These are phyloP conservation scores for Corythoichthys intestinalis DNA, from an alignment of 2,113 vertebrate species.

Conservation along the genomic window DNA sequence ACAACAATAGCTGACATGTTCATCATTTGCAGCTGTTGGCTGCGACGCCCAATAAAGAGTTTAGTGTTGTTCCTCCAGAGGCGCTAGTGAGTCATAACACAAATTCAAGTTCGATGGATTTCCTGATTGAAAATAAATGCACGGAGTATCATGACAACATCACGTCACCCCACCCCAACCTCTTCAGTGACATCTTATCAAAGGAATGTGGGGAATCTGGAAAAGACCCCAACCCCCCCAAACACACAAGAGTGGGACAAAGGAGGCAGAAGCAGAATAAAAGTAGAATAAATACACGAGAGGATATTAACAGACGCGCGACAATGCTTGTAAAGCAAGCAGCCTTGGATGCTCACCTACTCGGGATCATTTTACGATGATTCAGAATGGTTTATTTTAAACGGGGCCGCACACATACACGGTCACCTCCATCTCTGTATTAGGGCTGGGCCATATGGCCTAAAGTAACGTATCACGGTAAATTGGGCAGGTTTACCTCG, in stretches of 20 bases:
- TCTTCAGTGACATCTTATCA: constrained; percentile 54
- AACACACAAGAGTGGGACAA: constrained; percentile 39
- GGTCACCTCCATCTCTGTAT: not conserved
- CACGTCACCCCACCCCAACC: constrained; percentile 1
- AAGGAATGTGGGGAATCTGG: constrained; percentile 59
- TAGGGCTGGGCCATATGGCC: not conserved
- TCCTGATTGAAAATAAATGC: not conserved
- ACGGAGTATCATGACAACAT: constrained; percentile 7
- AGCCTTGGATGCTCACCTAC: constrained; percentile 18
- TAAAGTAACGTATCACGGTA: too few relatives aligned
- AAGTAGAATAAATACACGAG: not conserved
- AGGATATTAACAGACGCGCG: not conserved
- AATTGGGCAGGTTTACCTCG: too few relatives aligned
- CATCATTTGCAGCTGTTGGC: not conserved
- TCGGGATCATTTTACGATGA: constrained; percentile 52
- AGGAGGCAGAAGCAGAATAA: constrained; percentile 22
- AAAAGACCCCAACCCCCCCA: constrained; percentile 22
- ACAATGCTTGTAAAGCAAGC: constrained; percentile 16
- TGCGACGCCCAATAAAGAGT: not conserved
- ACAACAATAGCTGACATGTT: not conserved
- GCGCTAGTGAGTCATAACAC: not conserved
- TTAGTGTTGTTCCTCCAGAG: not conserved
- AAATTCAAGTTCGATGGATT: not conserved
- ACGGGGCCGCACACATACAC: constrained; percentile 13
- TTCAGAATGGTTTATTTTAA: constrained; percentile 48